A percentile compares a stretch with the other conserved stretches of the same genome.
Conservation (phyloP, 2,797 vertebrate genomes). For the Babyrousa celebensis region DNA sequence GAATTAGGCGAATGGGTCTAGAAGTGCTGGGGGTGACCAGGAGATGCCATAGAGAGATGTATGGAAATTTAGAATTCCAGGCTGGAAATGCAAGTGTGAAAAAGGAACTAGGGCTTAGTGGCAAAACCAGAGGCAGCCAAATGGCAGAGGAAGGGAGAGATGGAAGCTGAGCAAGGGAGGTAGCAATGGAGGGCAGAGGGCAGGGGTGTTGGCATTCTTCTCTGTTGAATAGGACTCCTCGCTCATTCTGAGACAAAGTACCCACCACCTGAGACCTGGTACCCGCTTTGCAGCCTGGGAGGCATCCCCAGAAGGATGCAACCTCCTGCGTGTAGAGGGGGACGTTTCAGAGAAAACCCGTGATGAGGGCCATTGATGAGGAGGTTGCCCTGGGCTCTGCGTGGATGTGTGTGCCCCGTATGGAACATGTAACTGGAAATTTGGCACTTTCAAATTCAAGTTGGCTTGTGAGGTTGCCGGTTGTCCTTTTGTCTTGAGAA, state of each 20-base stretch:
- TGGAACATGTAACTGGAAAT: background rate
- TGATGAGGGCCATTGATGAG: background rate
- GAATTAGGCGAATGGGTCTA: background rate
- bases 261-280: background rate
- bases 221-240: background rate
- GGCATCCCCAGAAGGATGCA: background rate
- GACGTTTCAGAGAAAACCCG: background rate
- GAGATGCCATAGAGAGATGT: background rate
- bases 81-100: background rate
- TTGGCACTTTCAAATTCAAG: background rate
- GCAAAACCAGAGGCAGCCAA: constrained; percentile 19
- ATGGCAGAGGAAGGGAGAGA: background rate
- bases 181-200: background rate
- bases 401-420: background rate
- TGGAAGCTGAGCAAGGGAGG: background rate
- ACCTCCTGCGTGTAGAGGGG: background rate
- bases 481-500: constrained; percentile 30
- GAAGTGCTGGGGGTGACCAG: background rate
- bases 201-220: background rate
- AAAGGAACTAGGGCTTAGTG: background rate
- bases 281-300: background rate
- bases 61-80: background rate
- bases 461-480: background rate
- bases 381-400: background rate
- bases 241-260: background rate